Evolutionary conservation across 1,140 invertebrate species (phyloP), one percentile per base, ranked within the genome.

Genomic region (Drosophila nasuta): DNA sequence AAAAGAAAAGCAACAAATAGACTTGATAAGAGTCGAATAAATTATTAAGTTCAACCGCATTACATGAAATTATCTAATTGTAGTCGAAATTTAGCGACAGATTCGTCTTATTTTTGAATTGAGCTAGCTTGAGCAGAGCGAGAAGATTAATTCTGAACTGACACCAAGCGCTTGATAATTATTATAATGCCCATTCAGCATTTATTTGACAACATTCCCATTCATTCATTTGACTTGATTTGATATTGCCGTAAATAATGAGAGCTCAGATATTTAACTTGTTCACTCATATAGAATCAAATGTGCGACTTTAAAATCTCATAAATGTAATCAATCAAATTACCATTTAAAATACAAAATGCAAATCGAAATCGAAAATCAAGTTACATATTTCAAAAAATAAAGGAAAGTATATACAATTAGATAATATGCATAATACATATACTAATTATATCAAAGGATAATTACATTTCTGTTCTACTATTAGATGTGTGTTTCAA

Each of bases 401-500:
- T 78, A 71, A 71, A 72, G 41, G 57, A 72, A 59, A 60, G 54
- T 52, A 70, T 81, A 77, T 75, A 72, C 48, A 62, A 62, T 56
- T 66, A 70, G 11, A 80, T 69, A 70, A 77, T 49, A 70, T 68
- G 59, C 69, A 77, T 83, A 83, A 57, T 30, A 46, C 54, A 70
- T 68, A 79, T 67, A 25, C 20, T 25, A 56, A 57, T 62, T 69
- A 75, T 70, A 75, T 80, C 73, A 74, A 74, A 33, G 17, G 30
- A 70, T 49, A 67, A 69, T 77, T 60, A 62, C 20, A 67, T 63
- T 88, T 87, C 77, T 57, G 82, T 87, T 87, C 46, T 75, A 83
- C 49, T 75, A 83, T 63, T 88, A 87, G 85, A 80, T 87, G 83
- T 77, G 80, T 75, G 75, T 88, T 79, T 77, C 17, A 68, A 81